These are phyloP conservation scores for Orgyia antiqua DNA, from an alignment of 2,888 invertebrate species.

Conservation along the genomic window DNA sequence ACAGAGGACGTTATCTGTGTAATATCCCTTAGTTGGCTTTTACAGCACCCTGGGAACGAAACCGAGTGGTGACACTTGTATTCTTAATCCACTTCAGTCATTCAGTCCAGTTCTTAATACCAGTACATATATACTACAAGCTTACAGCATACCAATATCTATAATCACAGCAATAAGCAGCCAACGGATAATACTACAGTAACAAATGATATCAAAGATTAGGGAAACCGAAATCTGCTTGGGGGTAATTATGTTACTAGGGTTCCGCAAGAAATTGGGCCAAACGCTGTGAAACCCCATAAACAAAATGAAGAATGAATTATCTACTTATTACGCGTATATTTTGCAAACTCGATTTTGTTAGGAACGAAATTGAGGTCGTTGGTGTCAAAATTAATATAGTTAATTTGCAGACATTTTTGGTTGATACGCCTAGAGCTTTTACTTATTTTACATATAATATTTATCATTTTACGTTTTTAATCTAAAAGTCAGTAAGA, in stretches of 20 bases:
- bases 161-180: slow-evolving; percentile 2
- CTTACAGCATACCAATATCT: not conserved
- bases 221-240: slow-evolving; percentile 6
- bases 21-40: no score
- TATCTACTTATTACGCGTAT: slow-evolving; percentile 3
- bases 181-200: slow-evolving; percentile 4
- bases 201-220: slow-evolving; percentile 8
- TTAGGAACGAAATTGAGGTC: not conserved
- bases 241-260: slow-evolving; percentile 7
- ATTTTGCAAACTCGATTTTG: slow-evolving; percentile 2
- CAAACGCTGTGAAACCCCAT: no score
- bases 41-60: no score
- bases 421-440: no score
- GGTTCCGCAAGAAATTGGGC: slow-evolving; percentile 4
- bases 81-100: no score
- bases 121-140: no score
- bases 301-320: slow-evolving; percentile 6
- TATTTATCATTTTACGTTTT: no score
- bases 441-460: no score
- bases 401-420: not conserved
- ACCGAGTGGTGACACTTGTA: no score
- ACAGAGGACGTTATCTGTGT: no score
- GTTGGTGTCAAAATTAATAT: slow-evolving; percentile 1
- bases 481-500: no score
- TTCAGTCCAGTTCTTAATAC: no score